Evolutionary conservation across 1,140 invertebrate species (phyloP).

Genomic region (Eueides isabella): DNA sequence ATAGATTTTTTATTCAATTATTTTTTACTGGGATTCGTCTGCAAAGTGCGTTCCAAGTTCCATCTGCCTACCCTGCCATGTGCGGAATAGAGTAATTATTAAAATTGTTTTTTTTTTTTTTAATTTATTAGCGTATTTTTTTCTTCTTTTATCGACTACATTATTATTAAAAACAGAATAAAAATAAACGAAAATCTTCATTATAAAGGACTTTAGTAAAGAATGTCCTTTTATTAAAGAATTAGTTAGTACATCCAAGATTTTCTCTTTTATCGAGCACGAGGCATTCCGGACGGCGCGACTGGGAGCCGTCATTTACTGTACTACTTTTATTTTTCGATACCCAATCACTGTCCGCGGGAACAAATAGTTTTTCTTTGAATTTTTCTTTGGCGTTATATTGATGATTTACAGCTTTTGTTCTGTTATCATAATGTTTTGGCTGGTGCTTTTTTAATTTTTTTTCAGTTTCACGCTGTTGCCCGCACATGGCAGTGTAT

Average conservation of each 20-base stretch:
- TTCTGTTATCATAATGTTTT: conserved; percentile 3
- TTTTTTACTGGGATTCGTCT: no score
- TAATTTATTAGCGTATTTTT: no score
- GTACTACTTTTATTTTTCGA: conserved; percentile 20
- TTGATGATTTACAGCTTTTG: conserved; percentile 25
- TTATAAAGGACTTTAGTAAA: not conserved
- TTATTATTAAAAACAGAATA: not conserved
- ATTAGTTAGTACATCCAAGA: not conserved
- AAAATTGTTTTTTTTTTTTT: no score
- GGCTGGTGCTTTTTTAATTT: not conserved
- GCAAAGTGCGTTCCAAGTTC: no score
- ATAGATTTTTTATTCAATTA: no score
- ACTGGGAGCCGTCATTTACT: conserved; percentile 28
- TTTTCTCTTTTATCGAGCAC: conserved; percentile 28
- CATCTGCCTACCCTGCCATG: no score
- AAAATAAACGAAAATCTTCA: not conserved
- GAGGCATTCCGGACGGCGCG: conserved; percentile 23
- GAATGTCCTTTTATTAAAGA: conserved; percentile 9
- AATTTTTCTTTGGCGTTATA: conserved; percentile 23
- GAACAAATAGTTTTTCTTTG: conserved; percentile 29
- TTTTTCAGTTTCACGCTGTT: no score
- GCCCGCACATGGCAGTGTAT: no score
- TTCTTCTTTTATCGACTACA: no score
- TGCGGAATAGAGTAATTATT: no score
- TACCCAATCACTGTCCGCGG: conserved; percentile 31